Evolutionary conservation across 1,140 invertebrate genomes (phyloP).

Genomic region (Tenebrio molitor): DNA sequence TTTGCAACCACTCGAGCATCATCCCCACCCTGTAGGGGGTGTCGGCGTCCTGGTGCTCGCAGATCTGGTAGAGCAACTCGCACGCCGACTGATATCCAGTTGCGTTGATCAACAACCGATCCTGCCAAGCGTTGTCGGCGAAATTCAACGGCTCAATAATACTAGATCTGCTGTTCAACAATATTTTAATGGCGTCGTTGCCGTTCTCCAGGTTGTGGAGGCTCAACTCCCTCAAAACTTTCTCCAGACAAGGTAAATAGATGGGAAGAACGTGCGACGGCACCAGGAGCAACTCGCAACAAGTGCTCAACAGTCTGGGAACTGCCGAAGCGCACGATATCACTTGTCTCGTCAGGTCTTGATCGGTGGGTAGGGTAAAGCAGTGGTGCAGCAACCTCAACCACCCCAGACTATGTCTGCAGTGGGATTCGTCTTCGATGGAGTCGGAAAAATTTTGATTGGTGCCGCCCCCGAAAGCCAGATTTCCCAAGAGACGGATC

Average conservation of each 20-base stretch:
- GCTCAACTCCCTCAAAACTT: constrained; percentile 74
- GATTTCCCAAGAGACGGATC: constrained; percentile 86
- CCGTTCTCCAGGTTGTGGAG: constrained; percentile 73
- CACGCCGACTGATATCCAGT: constrained; percentile 78
- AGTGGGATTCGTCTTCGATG: constrained; percentile 62
- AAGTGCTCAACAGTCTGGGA: constrained; percentile 78
- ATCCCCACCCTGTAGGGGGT: constrained; percentile 70
- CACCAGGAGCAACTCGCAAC: constrained; percentile 80
- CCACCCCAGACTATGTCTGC: constrained; percentile 69
- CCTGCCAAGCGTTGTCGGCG: constrained; percentile 55
- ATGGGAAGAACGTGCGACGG: constrained; percentile 74
- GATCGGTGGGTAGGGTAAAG: constrained; percentile 69
- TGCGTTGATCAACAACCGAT: constrained; percentile 61
- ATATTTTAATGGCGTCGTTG: constrained; percentile 71
- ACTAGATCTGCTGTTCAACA: constrained; percentile 70
- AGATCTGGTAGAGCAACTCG: constrained; percentile 84
- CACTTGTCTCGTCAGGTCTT: constrained; percentile 67
- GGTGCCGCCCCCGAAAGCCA: constrained; percentile 76
- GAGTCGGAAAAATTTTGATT: constrained; percentile 63
- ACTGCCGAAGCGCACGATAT: constrained; percentile 75
- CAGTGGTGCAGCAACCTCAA: constrained; percentile 78
- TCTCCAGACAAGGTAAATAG: constrained; percentile 75
- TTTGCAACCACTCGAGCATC: constrained; percentile 75
- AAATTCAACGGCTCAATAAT: constrained; percentile 59
- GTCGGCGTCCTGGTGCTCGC: constrained; percentile 67